phyloP scores from a whole-genome alignment of 2,888 invertebrate species.

The Odontomyia ornata region DNA sequence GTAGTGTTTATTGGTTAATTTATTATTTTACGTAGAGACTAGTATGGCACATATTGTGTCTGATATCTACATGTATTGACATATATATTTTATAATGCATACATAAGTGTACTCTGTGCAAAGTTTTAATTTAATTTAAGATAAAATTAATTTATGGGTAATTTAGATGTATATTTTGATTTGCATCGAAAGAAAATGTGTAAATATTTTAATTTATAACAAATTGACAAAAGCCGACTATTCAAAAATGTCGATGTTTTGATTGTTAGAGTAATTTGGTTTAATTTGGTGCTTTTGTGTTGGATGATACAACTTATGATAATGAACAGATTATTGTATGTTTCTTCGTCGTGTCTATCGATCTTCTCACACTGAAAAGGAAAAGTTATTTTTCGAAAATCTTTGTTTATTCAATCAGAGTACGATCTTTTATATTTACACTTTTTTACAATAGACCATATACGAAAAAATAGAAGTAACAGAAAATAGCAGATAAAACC shows the following conservation, averaged over 20 bases:
- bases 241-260: background rate
- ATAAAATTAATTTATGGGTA: constrained; percentile 7
- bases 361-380: constrained; percentile 14
- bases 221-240: background rate
- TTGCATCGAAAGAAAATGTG: background rate
- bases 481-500: constrained; percentile 33
- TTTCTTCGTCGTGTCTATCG: constrained; percentile 19
- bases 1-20: constrained; percentile 29
- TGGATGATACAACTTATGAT: constrained; percentile 9
- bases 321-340: constrained; percentile 1
- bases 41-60: constrained; percentile 41
- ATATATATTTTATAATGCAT: constrained; percentile 7
- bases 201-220: constrained; percentile 24
- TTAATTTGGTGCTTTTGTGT: constrained; percentile 35
- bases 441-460: constrained; percentile 42
- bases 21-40: constrained; percentile 38
- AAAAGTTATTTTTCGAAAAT: constrained; percentile 38
- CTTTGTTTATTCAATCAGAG: constrained; percentile 41
- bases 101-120: constrained; percentile 27
- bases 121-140: constrained; percentile 13
- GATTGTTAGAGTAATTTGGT: background rate
- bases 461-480: constrained; percentile 25
- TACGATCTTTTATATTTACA: constrained; percentile 39
- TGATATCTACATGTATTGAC: constrained; percentile 10
- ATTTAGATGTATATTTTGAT: constrained; percentile 28